Base-by-base conservation (phyloP, 2,797 vertebrate genomes). In the Etheostoma perlongum region DNA sequence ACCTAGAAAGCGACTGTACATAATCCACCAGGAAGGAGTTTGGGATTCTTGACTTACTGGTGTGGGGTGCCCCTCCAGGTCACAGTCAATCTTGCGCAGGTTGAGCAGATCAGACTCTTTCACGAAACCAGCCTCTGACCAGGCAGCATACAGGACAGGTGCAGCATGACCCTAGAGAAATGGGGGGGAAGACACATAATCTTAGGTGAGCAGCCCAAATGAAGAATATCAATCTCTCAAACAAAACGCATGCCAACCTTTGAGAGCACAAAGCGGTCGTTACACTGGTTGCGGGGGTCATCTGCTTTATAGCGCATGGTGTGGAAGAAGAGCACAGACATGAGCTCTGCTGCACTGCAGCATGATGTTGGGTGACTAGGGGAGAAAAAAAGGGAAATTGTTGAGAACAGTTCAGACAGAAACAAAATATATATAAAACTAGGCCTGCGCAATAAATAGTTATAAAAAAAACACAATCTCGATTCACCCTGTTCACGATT, bases 261-360 rank as follows among this genome's bases (percentile, higher is more conserved):
- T 15, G 97, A 96, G 51, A 97, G 85, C 72, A 97, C 88, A 74
- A 97, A 97, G 67, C 96, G 95, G 90, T 97, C 97, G 0, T 97
- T 98, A 73, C 95, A 94, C 52, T 94, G 92, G 67, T 96, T 95
- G 63, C 95, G 93, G 2, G 96, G 97, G 58, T 97, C 95, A 0
- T 76, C 54, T 0, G 95, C 79, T 86, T 96, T 96, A 53, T 97
- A 98, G 68, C 92, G 95, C 97, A 98, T 97, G 36, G 95, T 90
- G 81, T 97, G 83, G 86, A 97, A 98, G 83, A 97, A 97, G 57
- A 98, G 91, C 85, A 97, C 96, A 1, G 97, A 96, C 95, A 97
- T 94, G 75, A 98, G 94, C 87, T 97, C 96, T 0, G 96, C 96
- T 9, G 96, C 94, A 12, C 96, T 97, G 95, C 96, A 97, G 86